Percentiles rank a stretch among this genome's conserved stretches.
phyloP scores from a whole-genome alignment of 2,797 vertebrate species.

The Sebastes steindachneri region DNA sequence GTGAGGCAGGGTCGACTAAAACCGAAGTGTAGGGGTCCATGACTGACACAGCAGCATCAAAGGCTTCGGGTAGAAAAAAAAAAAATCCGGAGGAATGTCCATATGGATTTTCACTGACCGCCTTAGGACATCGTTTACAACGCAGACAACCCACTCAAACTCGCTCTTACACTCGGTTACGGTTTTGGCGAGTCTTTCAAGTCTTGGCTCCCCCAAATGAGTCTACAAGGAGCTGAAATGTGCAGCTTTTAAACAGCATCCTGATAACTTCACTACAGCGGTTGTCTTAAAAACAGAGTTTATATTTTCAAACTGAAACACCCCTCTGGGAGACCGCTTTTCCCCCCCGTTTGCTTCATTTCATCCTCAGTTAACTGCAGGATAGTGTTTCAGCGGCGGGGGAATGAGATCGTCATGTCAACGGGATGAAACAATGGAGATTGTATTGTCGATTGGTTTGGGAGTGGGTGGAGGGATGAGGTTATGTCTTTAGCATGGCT shows the following conservation, averaged over 20 bases:
- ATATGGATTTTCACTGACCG: constrained; percentile 68
- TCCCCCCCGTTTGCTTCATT: constrained; percentile 31
- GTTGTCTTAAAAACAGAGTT: constrained; percentile 30
- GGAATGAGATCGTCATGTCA: constrained; percentile 49
- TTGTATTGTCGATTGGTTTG: constrained; percentile 42
- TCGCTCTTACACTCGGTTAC: constrained; percentile 47
- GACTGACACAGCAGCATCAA: constrained; percentile 55
- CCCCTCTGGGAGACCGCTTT: constrained; percentile 27
- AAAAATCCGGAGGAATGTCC: constrained; percentile 37
- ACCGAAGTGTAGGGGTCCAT: constrained; percentile 7
- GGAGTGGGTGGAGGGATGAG: constrained; percentile 60
- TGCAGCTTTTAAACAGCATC: constrained; percentile 22
- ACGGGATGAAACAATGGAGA: constrained; percentile 57
- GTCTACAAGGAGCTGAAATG: constrained; percentile 41
- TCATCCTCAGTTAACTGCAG: constrained; percentile 39
- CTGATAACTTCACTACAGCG: constrained; percentile 1
- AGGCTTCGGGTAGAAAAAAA: not conserved
- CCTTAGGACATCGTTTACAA: constrained; percentile 61
- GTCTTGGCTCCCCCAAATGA: constrained; percentile 26
- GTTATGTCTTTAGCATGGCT: constrained; percentile 60
- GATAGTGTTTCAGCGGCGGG: constrained; percentile 36
- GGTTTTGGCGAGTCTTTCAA: constrained; percentile 54
- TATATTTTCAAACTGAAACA: constrained; percentile 41
- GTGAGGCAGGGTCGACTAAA: not conserved
- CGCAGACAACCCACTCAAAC: constrained; percentile 47